Conservation (phyloP, 2,113 vertebrate genomes). For the Sinocyclocheilus anshuiensis region DNA sequence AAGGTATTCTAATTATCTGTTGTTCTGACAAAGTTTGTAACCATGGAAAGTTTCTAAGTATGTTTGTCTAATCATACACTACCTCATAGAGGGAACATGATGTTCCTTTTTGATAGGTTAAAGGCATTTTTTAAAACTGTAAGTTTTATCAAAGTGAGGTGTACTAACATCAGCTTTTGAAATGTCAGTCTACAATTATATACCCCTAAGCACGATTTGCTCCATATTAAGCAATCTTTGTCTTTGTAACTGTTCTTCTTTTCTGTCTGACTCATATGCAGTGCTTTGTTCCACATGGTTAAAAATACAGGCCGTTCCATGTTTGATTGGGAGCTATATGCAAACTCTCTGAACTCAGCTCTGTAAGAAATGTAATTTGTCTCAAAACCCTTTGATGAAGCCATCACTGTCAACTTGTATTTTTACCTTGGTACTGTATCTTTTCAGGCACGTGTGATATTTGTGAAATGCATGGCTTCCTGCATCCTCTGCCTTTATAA, state of each 20-base stretch:
- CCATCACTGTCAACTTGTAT: neutral
- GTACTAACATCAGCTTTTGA: conserved; percentile 6
- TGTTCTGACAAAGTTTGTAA: conserved; percentile 1
- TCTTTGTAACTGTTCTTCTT: conserved; percentile 9
- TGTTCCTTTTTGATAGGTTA: neutral
- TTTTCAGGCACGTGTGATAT: conserved; percentile 24
- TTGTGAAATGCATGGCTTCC: conserved; percentile 35
- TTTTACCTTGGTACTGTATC: conserved; percentile 1
- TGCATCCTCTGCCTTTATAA: conserved; percentile 50
- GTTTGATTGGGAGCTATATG: conserved; percentile 18
- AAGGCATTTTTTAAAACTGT: neutral
- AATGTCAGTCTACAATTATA: conserved; percentile 30
- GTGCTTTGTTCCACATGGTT: neutral
- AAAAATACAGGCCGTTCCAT: conserved; percentile 23
- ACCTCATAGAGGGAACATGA: neutral
- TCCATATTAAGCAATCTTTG: conserved; percentile 25
- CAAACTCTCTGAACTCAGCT: conserved; percentile 32
- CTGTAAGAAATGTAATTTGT: neutral
- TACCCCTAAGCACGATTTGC: neutral
- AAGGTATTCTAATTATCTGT: neutral
- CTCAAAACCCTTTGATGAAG: conserved; percentile 25
- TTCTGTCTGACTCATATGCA: neutral
- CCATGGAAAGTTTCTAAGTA: neutral
- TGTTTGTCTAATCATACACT: neutral
- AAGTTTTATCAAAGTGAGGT: neutral